Evolutionary conservation across 23 tunicate genomes (phyloP).

Genomic region (Oikopleura dioica): DNA sequence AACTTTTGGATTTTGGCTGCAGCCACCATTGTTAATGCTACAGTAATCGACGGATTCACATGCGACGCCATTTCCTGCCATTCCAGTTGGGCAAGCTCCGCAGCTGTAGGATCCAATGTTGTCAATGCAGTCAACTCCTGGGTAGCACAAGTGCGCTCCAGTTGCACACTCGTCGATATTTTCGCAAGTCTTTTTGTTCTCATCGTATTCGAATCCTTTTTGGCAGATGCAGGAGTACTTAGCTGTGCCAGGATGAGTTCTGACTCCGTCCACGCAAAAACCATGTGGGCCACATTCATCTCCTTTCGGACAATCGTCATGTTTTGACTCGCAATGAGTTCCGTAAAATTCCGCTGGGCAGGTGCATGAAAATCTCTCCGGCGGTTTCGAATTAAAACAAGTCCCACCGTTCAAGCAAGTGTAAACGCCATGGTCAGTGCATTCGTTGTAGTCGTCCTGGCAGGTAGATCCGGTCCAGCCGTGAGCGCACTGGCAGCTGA

Average conservation of each 20-base stretch:
- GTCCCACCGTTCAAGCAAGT: neutral
- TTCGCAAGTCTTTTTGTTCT: neutral
- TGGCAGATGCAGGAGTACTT: neutral
- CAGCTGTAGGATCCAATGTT: neutral
- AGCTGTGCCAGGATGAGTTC: neutral
- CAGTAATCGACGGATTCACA: neutral
- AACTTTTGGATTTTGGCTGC: neutral
- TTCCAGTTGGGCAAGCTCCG: neutral
- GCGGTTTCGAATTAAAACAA: neutral
- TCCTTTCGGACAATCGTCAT: neutral
- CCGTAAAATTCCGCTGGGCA: conserved; percentile 10
- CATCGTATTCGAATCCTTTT: neutral
- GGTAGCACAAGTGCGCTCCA: neutral
- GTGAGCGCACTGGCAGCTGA: neutral
- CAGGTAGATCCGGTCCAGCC: conserved; percentile 4
- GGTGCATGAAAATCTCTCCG: neutral
- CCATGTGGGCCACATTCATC: neutral
- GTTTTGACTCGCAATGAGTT: neutral
- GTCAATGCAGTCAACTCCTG: neutral
- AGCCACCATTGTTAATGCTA: neutral
- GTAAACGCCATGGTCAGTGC: neutral
- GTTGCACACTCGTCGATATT: neutral
- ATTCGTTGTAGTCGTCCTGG: neutral
- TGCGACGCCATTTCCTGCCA: neutral
- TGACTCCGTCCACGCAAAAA: neutral